phyloP scores from a whole-genome alignment of 2,113 vertebrate genomes.

The Podarcis raffonei region DNA sequence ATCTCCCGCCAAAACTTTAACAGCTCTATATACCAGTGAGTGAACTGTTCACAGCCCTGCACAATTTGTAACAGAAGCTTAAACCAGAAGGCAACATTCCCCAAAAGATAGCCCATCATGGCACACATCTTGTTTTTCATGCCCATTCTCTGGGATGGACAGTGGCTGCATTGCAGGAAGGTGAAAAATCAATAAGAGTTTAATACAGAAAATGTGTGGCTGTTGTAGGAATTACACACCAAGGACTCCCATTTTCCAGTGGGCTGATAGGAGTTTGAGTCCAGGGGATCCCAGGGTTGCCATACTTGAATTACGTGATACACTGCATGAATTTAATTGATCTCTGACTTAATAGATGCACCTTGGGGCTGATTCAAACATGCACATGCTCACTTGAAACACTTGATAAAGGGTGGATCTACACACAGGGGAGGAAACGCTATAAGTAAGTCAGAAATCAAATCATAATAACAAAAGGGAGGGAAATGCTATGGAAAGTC shows the following conservation, averaged over 20 bases:
- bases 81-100: background rate
- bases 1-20: background rate
- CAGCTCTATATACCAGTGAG: background rate
- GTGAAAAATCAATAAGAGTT: too few species aligned
- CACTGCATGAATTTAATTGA: background rate
- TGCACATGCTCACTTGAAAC: background rate
- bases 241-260: too few species aligned
- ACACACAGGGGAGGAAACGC: too few species aligned
- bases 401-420: background rate
- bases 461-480: too few species aligned
- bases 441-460: too few species aligned
- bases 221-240: background rate
- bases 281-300: too few species aligned
- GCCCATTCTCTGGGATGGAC: background rate
- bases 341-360: background rate
- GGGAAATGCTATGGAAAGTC: too few species aligned
- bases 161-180: background rate
- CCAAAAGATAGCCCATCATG: background rate
- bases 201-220: background rate
- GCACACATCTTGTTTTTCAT: background rate
- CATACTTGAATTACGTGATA: background rate
- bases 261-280: too few species aligned
- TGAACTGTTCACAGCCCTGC: background rate
- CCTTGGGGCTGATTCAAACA: background rate
- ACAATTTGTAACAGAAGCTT: background rate